A percentile compares a stretch with the other conserved stretches of the same genome.
Evolutionary conservation across 1,140 invertebrate species (phyloP).

Genomic region (Caerostris darwini): DNA sequence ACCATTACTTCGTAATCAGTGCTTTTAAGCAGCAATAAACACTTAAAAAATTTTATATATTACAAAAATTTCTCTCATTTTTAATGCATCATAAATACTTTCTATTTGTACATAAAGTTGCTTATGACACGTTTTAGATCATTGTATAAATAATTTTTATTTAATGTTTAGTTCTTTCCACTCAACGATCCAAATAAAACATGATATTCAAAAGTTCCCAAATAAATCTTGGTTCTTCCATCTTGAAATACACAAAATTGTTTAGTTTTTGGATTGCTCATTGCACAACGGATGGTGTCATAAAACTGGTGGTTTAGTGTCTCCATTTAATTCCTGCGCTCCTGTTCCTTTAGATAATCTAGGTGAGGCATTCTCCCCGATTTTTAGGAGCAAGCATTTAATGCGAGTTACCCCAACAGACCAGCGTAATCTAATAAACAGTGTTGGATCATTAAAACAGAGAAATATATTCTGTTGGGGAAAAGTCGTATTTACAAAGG

Average conservation of each 20-base stretch:
- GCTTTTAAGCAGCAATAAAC: no score
- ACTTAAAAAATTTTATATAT: no score
- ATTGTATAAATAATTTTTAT: no score
- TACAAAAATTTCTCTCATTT: no score
- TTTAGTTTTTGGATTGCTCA: neutral
- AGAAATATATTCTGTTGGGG: neutral
- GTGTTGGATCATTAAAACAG: slow-evolving; percentile 22
- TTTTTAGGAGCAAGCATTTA: slow-evolving; percentile 12
- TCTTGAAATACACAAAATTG: neutral
- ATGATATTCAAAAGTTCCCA: neutral
- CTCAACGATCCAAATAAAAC: neutral
- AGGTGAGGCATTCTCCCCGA: slow-evolving; percentile 25
- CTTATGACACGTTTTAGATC: no score
- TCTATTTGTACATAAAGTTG: no score
- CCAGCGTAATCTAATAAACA: slow-evolving; percentile 34
- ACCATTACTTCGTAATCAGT: no score
- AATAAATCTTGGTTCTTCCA: neutral
- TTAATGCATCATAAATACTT: no score
- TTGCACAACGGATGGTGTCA: neutral
- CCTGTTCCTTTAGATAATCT: slow-evolving; percentile 8
- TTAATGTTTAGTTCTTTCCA: no score
- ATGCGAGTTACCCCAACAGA: slow-evolving; percentile 20
- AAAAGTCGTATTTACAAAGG: slow-evolving; percentile 9
- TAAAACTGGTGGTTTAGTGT: slow-evolving; percentile 17
- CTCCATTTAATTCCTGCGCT: slow-evolving; percentile 4